Evolutionary conservation across 1,140 invertebrate species (phyloP).

Genomic region (Babylonia areolata): DNA sequence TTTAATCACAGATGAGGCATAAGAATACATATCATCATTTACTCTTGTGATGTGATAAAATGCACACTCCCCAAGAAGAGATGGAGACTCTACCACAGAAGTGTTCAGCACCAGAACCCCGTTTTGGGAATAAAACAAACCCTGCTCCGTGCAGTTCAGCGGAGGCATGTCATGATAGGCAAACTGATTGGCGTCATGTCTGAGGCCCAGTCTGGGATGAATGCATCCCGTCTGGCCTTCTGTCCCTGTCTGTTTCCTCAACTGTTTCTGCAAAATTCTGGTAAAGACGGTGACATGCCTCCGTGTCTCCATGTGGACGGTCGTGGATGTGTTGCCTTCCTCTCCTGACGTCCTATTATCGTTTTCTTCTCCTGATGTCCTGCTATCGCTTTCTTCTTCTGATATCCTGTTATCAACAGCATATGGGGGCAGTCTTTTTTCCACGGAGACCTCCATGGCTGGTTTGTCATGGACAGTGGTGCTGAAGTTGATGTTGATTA

Average conservation of each 20-base stretch:
- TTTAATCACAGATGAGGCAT: constrained; percentile 48
- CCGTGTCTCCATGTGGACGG: not conserved
- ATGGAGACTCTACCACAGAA: constrained; percentile 39
- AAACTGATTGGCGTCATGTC: constrained; percentile 56
- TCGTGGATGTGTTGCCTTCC: too few relatives aligned
- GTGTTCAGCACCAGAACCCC: constrained; percentile 51
- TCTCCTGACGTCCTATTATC: too few relatives aligned
- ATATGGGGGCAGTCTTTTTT: not conserved
- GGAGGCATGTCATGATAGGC: constrained; percentile 56
- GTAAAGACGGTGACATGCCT: constrained; percentile 28
- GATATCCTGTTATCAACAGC: not conserved
- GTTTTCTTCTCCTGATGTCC: too few relatives aligned
- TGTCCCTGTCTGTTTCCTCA: constrained; percentile 14
- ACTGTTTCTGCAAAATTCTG: constrained; percentile 37
- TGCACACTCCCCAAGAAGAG: constrained; percentile 47
- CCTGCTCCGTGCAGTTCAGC: constrained; percentile 51
- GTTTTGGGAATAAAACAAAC: constrained; percentile 57
- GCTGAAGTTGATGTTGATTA: constrained; percentile 11
- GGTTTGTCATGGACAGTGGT: not conserved
- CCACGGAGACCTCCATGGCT: not conserved
- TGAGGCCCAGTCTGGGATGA: constrained; percentile 53
- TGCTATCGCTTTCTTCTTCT: not conserved
- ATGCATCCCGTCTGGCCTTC: constrained; percentile 46
- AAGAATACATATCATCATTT: constrained; percentile 52
- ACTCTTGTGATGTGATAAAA: constrained; percentile 55